Base-by-base conservation (phyloP, 2,113 vertebrate genomes). In the Carassius auratus region DNA sequence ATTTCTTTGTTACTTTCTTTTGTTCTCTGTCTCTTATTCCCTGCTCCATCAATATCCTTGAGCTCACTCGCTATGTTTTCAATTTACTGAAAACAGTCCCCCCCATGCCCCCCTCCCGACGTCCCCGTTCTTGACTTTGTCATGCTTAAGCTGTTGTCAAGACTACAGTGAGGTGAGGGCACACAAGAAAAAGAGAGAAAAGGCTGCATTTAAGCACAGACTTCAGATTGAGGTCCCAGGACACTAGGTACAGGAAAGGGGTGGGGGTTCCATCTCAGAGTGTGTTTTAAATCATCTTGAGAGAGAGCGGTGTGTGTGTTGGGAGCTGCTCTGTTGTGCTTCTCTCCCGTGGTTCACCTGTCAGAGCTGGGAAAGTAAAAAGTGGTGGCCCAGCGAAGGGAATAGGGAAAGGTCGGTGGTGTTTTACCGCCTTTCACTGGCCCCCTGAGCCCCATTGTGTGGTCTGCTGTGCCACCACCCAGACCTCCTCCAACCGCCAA, bases 391-490 rank as follows among this genome's bases (percentile, higher is more conserved):
- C 90, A 90, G 89, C 21, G 82, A 91, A 89, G 64, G 36, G 57
- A 81, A 83, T 48, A 76, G 86, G 80, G 81, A 61, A 86, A 21
- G 78, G 68, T 33, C 23, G 45, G 45, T 36, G 48, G 30, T 59
- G 76, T 74, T 85, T 36, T 69, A 33, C 57, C 84, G 36, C 89
- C 91, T 90, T 89, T 91, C 90, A 92, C 88, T 86, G 91, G 92
- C 91, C 91, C 91, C 92, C 89, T 89, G 89, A 91, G 87, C 89
- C 92, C 92, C 92, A 91, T 92, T 94, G 93, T 93, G 93, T 94
- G 92, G 93, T 90, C 92, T 89, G 88, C 84, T 87, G 75, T 82
- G 87, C 89, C 91, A 86, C 88, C 76, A 88, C 87, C 76, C 87
- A 74, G 64, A 78, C 87, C 88, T 91, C 89, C 90, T 90, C 77